Percentiles rank a stretch among this genome's conserved stretches.
Evolutionary conservation across 2,888 invertebrate genomes (phyloP).

Genomic region (Crematogaster levior): DNA sequence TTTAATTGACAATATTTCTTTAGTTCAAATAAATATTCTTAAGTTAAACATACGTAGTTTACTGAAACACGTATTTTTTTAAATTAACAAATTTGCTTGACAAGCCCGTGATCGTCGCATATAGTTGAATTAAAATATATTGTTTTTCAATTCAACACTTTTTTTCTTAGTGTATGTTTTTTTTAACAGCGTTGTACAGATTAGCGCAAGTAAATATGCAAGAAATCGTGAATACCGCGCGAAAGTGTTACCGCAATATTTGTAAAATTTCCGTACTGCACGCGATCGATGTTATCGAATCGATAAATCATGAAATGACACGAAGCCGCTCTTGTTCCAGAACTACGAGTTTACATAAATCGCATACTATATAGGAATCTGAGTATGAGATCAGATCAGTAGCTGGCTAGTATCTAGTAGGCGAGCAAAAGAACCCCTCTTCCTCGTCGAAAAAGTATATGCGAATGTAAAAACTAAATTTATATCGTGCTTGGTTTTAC

Average conservation of each 20-base stretch:
- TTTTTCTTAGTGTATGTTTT: no score
- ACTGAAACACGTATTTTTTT: no score
- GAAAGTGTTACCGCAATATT: slow-evolving; percentile 30
- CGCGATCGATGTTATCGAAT: slow-evolving; percentile 60
- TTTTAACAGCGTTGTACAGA: slow-evolving; percentile 5
- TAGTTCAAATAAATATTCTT: no score
- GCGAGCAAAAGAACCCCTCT: slow-evolving; percentile 75
- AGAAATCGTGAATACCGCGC: background rate
- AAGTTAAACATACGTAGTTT: no score
- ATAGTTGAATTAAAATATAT: no score
- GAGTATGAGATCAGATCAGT: slow-evolving; percentile 59
- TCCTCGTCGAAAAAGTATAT: slow-evolving; percentile 79
- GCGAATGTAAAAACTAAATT: slow-evolving; percentile 82
- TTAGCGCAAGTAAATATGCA: background rate
- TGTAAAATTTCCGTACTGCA: slow-evolving; percentile 32
- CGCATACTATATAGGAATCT: slow-evolving; percentile 45
- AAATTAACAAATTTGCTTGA: no score
- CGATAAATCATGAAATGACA: slow-evolving; percentile 64
- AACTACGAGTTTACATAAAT: slow-evolving; percentile 27
- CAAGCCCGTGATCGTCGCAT: no score
- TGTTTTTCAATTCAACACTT: no score
- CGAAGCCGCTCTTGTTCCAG: slow-evolving; percentile 56
- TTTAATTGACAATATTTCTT: no score
- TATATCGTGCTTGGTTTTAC: slow-evolving; percentile 75
- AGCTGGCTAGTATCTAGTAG: slow-evolving; percentile 53